Conservation (phyloP, 2,888 invertebrate species). For the Salticus scenicus region DNA sequence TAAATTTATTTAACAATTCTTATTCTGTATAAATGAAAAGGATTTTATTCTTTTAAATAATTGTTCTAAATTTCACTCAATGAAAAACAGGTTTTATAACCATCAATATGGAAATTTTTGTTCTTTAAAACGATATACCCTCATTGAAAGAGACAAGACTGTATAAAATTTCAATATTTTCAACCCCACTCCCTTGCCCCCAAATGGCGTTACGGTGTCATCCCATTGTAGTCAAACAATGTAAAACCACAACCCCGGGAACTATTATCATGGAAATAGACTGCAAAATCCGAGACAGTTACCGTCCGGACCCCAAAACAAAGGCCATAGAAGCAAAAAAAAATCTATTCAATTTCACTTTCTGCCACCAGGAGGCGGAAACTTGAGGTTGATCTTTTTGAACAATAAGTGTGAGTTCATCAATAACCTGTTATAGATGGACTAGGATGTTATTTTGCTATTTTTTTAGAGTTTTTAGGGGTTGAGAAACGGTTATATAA, state of each 20-base stretch:
- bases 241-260: constrained; percentile 25
- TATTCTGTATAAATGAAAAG: no score
- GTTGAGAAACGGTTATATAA: constrained; percentile 58
- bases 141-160: not conserved
- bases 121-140: not conserved
- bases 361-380: constrained; percentile 56
- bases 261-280: constrained; percentile 59
- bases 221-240: constrained; percentile 48
- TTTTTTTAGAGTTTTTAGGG: constrained; percentile 8
- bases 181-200: constrained; percentile 7
- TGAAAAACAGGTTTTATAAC: no score
- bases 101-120: no score
- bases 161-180: constrained; percentile 11
- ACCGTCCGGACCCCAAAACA: constrained; percentile 45
- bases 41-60: no score
- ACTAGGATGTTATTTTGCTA: not conserved
- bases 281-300: constrained; percentile 36
- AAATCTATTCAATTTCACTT: constrained; percentile 66
- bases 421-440: constrained; percentile 66
- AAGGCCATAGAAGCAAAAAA: constrained; percentile 13
- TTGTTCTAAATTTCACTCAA: no score
- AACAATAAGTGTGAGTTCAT: constrained; percentile 53
- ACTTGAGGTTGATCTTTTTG: constrained; percentile 43
- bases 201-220: constrained; percentile 62
- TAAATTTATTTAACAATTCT: no score